Evolutionary conservation across 2,888 invertebrate genomes (phyloP), one percentile per base, ranked within the genome.

Genomic region (Ecdyonurus torrentis): DNA sequence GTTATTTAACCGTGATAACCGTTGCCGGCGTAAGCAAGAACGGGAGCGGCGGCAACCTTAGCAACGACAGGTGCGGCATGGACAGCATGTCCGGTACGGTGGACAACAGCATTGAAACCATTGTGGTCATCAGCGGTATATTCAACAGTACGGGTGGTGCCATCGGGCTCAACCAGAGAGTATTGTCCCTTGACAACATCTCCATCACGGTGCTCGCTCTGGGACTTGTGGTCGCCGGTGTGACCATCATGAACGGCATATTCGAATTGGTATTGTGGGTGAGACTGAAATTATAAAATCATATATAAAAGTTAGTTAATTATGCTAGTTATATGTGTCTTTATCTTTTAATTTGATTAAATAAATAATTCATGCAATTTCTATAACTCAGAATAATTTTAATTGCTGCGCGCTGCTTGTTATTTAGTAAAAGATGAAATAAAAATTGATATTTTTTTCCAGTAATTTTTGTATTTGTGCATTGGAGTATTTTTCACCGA

Each of bases 61-160:
- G 52, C 81, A 81, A 67, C 81, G 81, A 63, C 76, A 52, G 2
- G 58, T 5, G 58, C 55, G 61, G 37, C 52, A n/a, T 55, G 55
- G 10, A 20, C 55, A n/a, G 55, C 55, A 22, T 55, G 55, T 55
- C 55, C 55, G 55, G 55, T 20, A 7, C 55, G n/a, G 55, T n/a
- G n/a, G 55, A 55, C 55, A n/a, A 20, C 19, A 7, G 55, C 55
- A n/a, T 55, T 55, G 55, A 55, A 55, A 7, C 55, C 55, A 22
- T 55, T 55, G 55, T 20, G n/a, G 55, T n/a, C 19, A 22, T 55
- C 55, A 22, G 55, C 55, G 55, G 55, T 55, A n/a, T 55, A 55
- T 7, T 55, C 55, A n/a, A 55, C 55, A n/a, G 55, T 55, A n/a
- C 55, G 55, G 55, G 55, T 55, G 55, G 55, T 55, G 10, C 55